Base-by-base conservation (phyloP, 2,888 invertebrate species). In the Timema podura region DNA sequence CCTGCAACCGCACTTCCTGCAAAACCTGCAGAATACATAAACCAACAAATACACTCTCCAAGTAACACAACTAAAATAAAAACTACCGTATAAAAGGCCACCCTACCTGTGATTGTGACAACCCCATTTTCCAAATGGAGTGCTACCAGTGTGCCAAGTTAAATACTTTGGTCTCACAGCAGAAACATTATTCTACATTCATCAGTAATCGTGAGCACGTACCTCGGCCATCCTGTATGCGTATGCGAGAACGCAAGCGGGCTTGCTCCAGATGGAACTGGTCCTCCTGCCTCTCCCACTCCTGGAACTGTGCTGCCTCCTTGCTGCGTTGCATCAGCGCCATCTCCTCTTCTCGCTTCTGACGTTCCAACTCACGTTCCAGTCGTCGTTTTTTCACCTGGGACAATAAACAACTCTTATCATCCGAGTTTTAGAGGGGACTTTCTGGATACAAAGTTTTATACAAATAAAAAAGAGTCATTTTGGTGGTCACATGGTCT, bases 181-280 rank as follows among this genome's bases (percentile, higher is more conserved):
- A n/a, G n/a, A n/a, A n/a, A n/a, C n/a, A n/a, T n/a, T n/a, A n/a
- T n/a, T n/a, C n/a, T n/a, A n/a, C n/a, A n/a, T n/a, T n/a, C n/a
- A n/a, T n/a, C n/a, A n/a, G n/a, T n/a, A n/a, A n/a, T n/a, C n/a
- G n/a, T n/a, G n/a, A 15, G 44, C n/a, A 15, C 69, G 73, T 77
- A 88, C 89, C 89, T 77, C 98, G 85, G 6, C 96, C 96, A 81
- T 98, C 98, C 74, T 96, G 92, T 72, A 99, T 98, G 73, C 99
- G 88, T 75, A 99, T 98, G 79, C 93, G 90, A 67, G 97, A 96
- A 76, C 98, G 86, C 70, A 97, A 83, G 51, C 95, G 87, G 0
- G 98, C 98, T 84, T 99, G 99, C 77, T 98, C 93, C 78, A 99
- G 84, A 80, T 98, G 98, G 84, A 99, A 99, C 81, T 94, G 90